Base-by-base conservation (phyloP, 2,888 invertebrate species). In the Xanthia icteritia region DNA sequence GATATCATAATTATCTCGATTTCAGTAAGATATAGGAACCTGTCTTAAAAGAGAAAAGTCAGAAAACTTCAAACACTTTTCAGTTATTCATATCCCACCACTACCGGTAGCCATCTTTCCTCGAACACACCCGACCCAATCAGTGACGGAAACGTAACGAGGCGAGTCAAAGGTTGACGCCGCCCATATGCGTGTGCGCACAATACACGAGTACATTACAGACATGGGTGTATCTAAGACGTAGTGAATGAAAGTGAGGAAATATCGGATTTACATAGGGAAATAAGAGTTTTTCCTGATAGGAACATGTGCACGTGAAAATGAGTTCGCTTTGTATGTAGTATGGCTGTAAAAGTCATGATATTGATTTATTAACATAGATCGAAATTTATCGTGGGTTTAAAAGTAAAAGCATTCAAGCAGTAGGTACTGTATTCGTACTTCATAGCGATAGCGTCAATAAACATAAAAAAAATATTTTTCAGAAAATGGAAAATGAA, bases 171-270 rank as follows among this genome's bases (percentile, higher is more conserved):
- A 83, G 85, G 85, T 83, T 64, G 56, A 64, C 70, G 13, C 82
- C 85, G 82, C 83, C 83, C 77, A 81, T 70, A 42, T 73, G 76
- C 76, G 85, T 56, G 61, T 51, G 70, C 81, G 68, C 54, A 81
- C 27, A 23, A 48, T 63, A 61, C 45, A 42, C 60, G 54, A 27
- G 51, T 42, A 11, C 23, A 6, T 23, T 36, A 60, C 20, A 36
- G 31, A 13, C 17, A 61, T 45, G 76, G 51, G 31, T 39, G 45
- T 51, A 39, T 60, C 17, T 61, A 11, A 45, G 15, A 20, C 20
- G 1, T 23, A 45, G 6, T 72, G 77, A 77, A 77, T 77, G 54
- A 63, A 54, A 63, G 20, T 56, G 61, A 45, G 31, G n/a, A 31
- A 61, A 75, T n/a, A 6, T 51, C 2, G 1, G 3, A 54, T 63